A percentile compares a stretch with the other conserved stretches of the same genome.
These are phyloP conservation scores for Teleopsis dalmanni DNA, from an alignment of 1,140 invertebrate species.

Conservation along the genomic window DNA sequence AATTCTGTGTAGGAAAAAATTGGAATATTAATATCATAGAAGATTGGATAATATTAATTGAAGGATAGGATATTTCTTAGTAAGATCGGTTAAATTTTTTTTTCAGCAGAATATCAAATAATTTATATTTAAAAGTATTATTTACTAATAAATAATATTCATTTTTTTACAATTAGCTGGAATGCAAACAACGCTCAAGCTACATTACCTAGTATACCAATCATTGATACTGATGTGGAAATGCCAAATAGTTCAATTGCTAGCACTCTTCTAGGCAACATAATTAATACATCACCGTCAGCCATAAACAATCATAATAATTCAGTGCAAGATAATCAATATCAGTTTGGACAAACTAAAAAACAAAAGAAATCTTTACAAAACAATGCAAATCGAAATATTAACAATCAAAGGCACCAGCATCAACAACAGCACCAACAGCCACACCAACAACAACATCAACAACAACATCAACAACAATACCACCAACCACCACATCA, in stretches of 20 bases:
- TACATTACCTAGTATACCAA: slow-evolving; percentile 64
- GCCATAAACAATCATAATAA: slow-evolving; percentile 16
- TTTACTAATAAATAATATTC: slow-evolving; percentile 1
- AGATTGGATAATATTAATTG: no score
- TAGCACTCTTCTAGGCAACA: slow-evolving; percentile 17
- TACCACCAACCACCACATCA: slow-evolving; percentile 15
- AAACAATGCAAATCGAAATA: slow-evolving; percentile 25
- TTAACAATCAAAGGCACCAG: slow-evolving; percentile 26
- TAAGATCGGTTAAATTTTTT: no score
- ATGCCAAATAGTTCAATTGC: no score
- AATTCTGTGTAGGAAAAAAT: no score
- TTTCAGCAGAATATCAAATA: no score
- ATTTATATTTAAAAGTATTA: neutral
- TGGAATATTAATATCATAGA: no score
- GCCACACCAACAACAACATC: slow-evolving; percentile 16
- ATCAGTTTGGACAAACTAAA: slow-evolving; percentile 16
- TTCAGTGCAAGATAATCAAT: slow-evolving; percentile 14
- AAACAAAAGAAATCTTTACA: slow-evolving; percentile 23
- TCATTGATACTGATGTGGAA: slow-evolving; percentile 68
- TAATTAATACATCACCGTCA: slow-evolving; percentile 17
- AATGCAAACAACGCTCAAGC: slow-evolving; percentile 51
- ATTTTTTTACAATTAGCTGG: slow-evolving; percentile 46
- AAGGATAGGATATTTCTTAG: no score
- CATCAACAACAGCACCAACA: slow-evolving; percentile 21
- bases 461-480: slow-evolving; percentile 9